Evolutionary conservation across 92 coral and sea anemone genomes (phyloP), one percentile per base, ranked within the genome.

Genomic region (Palythoa grandis): DNA sequence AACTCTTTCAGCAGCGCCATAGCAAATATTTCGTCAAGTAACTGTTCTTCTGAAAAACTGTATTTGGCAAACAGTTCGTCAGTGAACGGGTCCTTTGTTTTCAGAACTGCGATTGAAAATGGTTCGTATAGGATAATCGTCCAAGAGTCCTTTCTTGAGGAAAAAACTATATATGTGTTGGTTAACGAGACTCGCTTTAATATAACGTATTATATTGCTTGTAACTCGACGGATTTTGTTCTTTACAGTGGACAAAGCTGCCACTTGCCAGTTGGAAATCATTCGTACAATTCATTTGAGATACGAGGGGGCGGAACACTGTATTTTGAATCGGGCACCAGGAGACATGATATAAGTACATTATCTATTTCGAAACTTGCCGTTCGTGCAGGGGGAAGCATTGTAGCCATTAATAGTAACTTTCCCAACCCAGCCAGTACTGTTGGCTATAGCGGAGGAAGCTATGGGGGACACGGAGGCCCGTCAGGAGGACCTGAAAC

Each of bases 241-340:
- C 90, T 91, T 48, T 87, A 85, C 8, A 88, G 74, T n/a, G 94
- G 92, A 60, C 94, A 91, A 43, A 84, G 50, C 24, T 91, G 94
- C 78, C 80, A 74, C 24, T 74, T 88, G 9, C 76, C 74, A 40
- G 77, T 84, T 11, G 89, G 94, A 37, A 82, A 57, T 58, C 87
- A 91, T 53, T 72, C 57, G 1, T 91, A 91, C 69, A 86, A 91
- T 52, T 69, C 88, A 23, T 77, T 91, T 23, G 92, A 80, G 60
- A 86, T 91, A 53, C 89, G 77, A 50, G 82, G 89, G 37, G 88
- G 82, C 16, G 94, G 86, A 54, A 63, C 38, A 40, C 24, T 88
- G 92, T 79, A 74, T 16, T 29, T 91, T 74, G 76, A 88, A 82
- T 86, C 90, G 25, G 83, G 78, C 76, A 22, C 65, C 2, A 29